Conservation (phyloP, 2,113 vertebrate genomes). For the Pandion haliaetus region DNA sequence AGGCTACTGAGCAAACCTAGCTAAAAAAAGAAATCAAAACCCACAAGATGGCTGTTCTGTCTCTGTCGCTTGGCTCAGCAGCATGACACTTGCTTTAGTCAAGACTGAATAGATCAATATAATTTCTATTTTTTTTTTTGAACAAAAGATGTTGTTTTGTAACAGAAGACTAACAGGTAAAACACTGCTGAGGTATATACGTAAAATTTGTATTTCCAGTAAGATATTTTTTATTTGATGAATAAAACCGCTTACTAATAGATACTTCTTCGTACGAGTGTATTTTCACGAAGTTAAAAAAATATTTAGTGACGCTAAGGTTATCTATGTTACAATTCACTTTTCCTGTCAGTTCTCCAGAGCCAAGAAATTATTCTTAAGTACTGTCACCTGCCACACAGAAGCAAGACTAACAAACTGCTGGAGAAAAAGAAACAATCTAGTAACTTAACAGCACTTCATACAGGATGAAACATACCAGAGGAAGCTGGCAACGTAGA, state of each 20-base stretch:
- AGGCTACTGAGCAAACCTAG: not conserved
- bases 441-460: not conserved
- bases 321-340: not conserved
- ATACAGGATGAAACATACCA: rapidly evolving
- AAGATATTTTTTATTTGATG: not conserved
- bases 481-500: not conserved
- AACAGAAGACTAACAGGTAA: not conserved
- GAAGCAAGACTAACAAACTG: not conserved
- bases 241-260: not conserved
- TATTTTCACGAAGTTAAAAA: not conserved
- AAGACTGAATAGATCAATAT: not conserved
- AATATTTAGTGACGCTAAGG: not conserved
- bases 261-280: not conserved
- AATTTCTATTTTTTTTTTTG: not conserved
- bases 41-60: not conserved
- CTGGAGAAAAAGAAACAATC: not conserved
- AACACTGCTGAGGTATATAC: not conserved
- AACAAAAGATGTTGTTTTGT: not conserved
- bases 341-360: not conserved
- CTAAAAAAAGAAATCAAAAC: constrained; percentile 24
- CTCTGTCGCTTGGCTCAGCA: not conserved
- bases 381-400: not conserved
- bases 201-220: not conserved
- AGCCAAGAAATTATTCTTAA: not conserved
- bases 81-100: not conserved